Base-by-base conservation (phyloP, 2,888 invertebrate species). In the Dicranocentrus wangi region DNA sequence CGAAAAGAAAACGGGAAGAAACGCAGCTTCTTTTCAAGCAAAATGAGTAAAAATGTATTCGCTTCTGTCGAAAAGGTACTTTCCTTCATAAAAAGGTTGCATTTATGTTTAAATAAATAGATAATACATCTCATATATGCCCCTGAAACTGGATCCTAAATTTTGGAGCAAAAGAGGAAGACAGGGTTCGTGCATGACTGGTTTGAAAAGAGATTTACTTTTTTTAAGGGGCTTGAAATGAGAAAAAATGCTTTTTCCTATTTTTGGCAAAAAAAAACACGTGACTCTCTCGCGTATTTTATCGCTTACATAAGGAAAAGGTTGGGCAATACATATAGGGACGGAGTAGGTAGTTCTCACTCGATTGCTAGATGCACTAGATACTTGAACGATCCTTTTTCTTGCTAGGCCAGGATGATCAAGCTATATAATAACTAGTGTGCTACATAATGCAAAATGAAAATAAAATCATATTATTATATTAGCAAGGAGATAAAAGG, bases 111-210 rank as follows among this genome's bases (percentile, higher is more conserved):
- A 23, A 55, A 55, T 55, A 55, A 55, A 55, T 55, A 55, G 55
- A 55, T 55, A 55, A 55, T 55, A 21, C 23, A 55, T 55, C n/a
- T 55, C 39, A 47, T 47, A n/a, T 47, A 47, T 47, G 5, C 13
- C 47, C 15, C n/a, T 47, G 47, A 8, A 60, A 25, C 8, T 60
- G 15, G 28, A 27, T n/a, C n/a, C n/a, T n/a, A n/a, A n/a, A n/a
- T n/a, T n/a, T n/a, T n/a, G n/a, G 42, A 42, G 28, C 42, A 42
- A 55, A 55, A 51, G 21, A 55, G 55, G 15, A 25, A 55, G 63
- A 63, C 39, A 63, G 28, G 63, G 39, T 63, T 63, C 63, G 63
- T 63, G 63, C 63, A 66, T 66, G 66, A 66, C 66, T 66, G 66
- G 47, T 47, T 66, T 66, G 27, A 42, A 66, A 66, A 66, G 25